Base-by-base conservation (phyloP, 2,113 vertebrate species). In the Ameiurus melas region DNA sequence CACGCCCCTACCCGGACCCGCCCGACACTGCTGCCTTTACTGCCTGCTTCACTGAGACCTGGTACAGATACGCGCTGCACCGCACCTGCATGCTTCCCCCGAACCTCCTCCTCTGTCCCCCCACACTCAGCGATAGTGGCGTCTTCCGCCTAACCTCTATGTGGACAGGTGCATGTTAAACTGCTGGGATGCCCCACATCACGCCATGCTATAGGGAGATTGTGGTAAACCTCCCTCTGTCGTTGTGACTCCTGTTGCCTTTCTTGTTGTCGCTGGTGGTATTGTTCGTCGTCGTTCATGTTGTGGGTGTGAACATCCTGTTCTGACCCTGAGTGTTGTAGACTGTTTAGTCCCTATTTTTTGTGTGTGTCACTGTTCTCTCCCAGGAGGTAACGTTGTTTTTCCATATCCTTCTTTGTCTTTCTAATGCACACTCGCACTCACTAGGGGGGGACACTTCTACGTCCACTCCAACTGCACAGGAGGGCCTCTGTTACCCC, bases 201-300 rank as follows among this genome's bases (percentile, higher is more conserved):
- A 98, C 97, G 97, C 98, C 98, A 97, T 98, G 97, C 96, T 96
- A 96, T 91, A 96, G 97, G 98, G 98, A 98, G 97, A 97, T 98
- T 97, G 96, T 96, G 97, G 95, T 95, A 93, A 86, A 87, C 89
- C 90, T 89, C 96, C 96, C 96, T 94, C 96, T 91, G 93, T 95
- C 92, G 96, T 95, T 95, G 95, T 96, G 91, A 92, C 93, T 92
- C 90, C 90, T 89, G 94, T 96, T 85, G 90, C 88, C 90, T 90
- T 89, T 89, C 70, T 83, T 90, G 87, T 90, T 70, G 91, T 93
- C 91, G 93, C 94, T 96, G 96, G 96, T 96, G 94, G 96, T 91
- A 93, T 95, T 93, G 96, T 95, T 95, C 93, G 96, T 95, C 94
- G 95, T 96, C 88, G 93, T 94, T 93, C 92, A 64, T 91, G 92